These are phyloP conservation scores for Typhlomys cinereus DNA, from an alignment of 2,113 vertebrate genomes.

Conservation along the genomic window DNA sequence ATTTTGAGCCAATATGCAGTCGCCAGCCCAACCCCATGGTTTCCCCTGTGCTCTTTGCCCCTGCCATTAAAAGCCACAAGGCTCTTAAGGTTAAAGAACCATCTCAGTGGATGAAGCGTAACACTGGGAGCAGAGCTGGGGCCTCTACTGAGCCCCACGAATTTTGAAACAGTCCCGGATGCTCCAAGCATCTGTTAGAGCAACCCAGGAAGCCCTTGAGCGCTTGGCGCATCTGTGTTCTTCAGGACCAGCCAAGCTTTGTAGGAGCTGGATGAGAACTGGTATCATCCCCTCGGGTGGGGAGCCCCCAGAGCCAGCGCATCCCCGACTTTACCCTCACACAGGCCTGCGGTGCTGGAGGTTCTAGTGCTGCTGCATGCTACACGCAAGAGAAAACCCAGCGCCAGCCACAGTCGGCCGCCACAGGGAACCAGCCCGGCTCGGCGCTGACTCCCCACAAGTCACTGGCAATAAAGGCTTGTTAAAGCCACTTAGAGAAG, in stretches of 20 bases:
- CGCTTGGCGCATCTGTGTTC: not conserved
- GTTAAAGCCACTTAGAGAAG: not conserved
- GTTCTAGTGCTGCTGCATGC: too few species aligned
- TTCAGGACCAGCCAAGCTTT: not conserved
- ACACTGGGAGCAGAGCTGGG: rapidly evolving
- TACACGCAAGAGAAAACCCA: not conserved
- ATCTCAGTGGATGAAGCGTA: not conserved
- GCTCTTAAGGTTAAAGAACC: not conserved
- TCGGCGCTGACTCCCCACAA: not conserved
- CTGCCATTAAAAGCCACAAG: not conserved
- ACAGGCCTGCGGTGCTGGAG: not conserved
- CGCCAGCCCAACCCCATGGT: not conserved
- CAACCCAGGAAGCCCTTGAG: too few species aligned
- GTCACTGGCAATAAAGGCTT: not conserved
- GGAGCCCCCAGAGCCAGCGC: too few species aligned
- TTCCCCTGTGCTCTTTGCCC: too few species aligned
- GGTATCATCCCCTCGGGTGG: rapidly evolving
- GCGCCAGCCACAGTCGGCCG: not conserved
- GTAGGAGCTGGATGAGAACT: rapidly evolving
- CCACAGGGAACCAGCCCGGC: rapidly evolving
- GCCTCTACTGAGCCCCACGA: not conserved
- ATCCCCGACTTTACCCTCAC: rapidly evolving
- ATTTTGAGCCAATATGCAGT: not conserved
- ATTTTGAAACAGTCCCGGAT: not conserved
- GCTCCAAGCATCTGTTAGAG: too few species aligned